Evolutionary conservation across 1,140 invertebrate species (phyloP).

Genomic region (Drosophila erecta): DNA sequence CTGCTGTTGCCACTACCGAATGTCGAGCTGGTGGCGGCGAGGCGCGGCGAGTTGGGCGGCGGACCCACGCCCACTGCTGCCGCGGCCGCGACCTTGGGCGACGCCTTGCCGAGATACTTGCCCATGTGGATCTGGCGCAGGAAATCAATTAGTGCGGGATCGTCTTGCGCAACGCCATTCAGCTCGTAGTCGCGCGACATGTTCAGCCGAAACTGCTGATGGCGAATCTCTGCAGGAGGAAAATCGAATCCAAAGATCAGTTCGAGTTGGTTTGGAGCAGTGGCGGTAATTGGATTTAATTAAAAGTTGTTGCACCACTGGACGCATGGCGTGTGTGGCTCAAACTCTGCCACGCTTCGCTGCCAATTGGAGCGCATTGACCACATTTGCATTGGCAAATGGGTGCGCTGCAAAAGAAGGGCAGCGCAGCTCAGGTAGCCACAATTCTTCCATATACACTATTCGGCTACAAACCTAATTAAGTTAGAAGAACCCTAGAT

Average conservation of each 20-base stretch:
- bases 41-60: slow-evolving; percentile 17
- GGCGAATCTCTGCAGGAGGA: slow-evolving; percentile 86
- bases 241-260: slow-evolving; percentile 6
- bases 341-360: slow-evolving; percentile 59
- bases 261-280: slow-evolving; percentile 15
- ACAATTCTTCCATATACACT: not conserved
- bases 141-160: slow-evolving; percentile 89
- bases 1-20: slow-evolving; percentile 52
- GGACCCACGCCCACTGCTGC: slow-evolving; percentile 22
- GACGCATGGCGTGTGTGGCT: slow-evolving; percentile 66
- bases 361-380: slow-evolving; percentile 69
- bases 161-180: slow-evolving; percentile 89
- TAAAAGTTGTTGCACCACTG: slow-evolving; percentile 80
- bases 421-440: not conserved
- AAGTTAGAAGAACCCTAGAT: not conserved
- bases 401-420: not conserved
- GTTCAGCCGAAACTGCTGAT: slow-evolving; percentile 89
- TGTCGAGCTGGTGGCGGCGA: slow-evolving; percentile 13
- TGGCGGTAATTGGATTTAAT: slow-evolving; percentile 70
- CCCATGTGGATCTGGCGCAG: slow-evolving; percentile 88
- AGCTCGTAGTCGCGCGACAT: slow-evolving; percentile 91
- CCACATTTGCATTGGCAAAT: slow-evolving; percentile 67
- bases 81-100: slow-evolving; percentile 34
- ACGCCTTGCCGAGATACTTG: slow-evolving; percentile 72
- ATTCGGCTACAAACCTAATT: not conserved